Base-by-base conservation (phyloP, 2,888 invertebrate genomes). In the Clostera curtula region DNA sequence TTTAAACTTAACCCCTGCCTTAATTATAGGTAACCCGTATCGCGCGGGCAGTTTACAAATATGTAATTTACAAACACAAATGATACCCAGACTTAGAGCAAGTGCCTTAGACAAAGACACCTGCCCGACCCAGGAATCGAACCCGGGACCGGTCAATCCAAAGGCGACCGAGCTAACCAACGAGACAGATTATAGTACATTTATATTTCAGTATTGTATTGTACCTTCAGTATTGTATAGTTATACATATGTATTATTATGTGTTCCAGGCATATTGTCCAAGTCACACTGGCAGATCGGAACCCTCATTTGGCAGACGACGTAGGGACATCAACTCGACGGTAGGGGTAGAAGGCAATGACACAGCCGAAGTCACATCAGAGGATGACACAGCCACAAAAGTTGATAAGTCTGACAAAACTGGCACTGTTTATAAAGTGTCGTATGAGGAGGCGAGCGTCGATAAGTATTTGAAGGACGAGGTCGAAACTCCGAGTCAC, bases 241-340 rank as follows among this genome's bases (percentile, higher is more conserved):
- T 20, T 5, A 20, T 19, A 5, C 7, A 15, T n/a, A 21, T 23
- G 10, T 8, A 25, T 29, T 20, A 23, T 3, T 9, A 11, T 34
- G 7, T 27, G 27, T 58, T 54, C 5, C 57, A 88, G 88, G 95
- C 95, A 5, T 94, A 93, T 53, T 95, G 95, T 57, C 91, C 91
- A 12, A 89, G 91, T 13, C 90, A 91, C 16, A 87, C 90, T 3
- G 93, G 95, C 15, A 85, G 95, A 31, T 93, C 94, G 0, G 94
- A 94, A 51, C 92, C 92, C 0, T 95, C 94, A 0, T 93, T 93
- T 53, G 95, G 94, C 1, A 85, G 91, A 37, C 88, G 89, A 28
- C 85, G 89, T 47, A 79, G 90, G 46, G 87, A 85, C 36, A 70
- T 82, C 15, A 84, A 83, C 46, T 57, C 68, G 0, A 83, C 82